Evolutionary conservation across 1,140 invertebrate genomes (phyloP).

Genomic region (Pinna nobilis): DNA sequence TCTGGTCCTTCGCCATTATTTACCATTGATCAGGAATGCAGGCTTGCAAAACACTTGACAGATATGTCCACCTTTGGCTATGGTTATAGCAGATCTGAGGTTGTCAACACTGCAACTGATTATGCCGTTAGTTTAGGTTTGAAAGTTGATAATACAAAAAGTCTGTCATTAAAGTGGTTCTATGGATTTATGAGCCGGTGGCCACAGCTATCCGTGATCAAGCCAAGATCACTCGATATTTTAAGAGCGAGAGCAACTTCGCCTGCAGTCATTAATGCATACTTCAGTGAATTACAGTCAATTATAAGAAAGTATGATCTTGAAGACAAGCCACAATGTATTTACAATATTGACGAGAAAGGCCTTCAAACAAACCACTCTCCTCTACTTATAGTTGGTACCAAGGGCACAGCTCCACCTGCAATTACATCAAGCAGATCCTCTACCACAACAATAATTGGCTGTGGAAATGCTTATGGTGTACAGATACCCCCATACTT

Average conservation of each 20-base stretch:
- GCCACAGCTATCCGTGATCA: slow-evolving; percentile 33
- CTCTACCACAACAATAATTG: slow-evolving; percentile 16
- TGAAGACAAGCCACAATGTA: slow-evolving; percentile 50
- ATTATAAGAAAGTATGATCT: slow-evolving; percentile 46
- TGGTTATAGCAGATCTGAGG: slow-evolving; percentile 32
- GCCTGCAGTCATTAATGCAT: slow-evolving; percentile 6
- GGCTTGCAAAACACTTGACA: slow-evolving; percentile 16
- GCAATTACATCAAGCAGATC: no score
- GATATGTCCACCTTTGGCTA: slow-evolving; percentile 37
- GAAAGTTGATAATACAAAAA: slow-evolving; percentile 15
- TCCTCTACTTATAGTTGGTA: no score
- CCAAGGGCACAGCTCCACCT: no score
- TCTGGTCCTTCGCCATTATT: slow-evolving; percentile 26
- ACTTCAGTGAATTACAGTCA: slow-evolving; percentile 33
- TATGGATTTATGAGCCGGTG: slow-evolving; percentile 26
- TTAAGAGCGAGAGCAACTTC: slow-evolving; percentile 18
- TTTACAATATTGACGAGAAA: slow-evolving; percentile 49
- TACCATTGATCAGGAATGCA: slow-evolving; percentile 14
- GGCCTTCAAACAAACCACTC: no score
- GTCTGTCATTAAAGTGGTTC: slow-evolving; percentile 33
- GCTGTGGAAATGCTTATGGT: slow-evolving; percentile 19
- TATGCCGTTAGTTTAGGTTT: slow-evolving; percentile 15
- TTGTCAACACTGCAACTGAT: slow-evolving; percentile 2
- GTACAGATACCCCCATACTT: background rate
- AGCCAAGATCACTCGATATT: slow-evolving; percentile 25